phyloP scores from a whole-genome alignment of 2,113 vertebrate genomes.

The Nothoprocta perdicaria region DNA sequence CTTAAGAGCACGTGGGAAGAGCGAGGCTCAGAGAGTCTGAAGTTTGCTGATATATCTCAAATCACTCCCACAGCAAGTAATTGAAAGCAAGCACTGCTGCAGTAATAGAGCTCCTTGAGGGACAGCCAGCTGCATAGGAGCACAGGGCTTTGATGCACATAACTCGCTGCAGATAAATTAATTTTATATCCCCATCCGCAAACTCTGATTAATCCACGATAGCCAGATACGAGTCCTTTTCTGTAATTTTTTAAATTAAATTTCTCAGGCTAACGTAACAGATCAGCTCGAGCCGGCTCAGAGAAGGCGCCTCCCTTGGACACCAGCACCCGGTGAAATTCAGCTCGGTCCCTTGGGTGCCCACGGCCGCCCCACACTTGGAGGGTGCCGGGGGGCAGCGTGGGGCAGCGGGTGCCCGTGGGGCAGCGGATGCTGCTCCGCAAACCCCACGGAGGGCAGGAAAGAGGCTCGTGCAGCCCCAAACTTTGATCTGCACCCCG shows the following conservation, averaged over 20 bases:
- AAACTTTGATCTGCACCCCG: background rate
- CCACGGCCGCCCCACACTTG: fast-evolving
- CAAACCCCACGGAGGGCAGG: background rate
- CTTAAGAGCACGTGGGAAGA: background rate
- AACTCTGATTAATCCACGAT: constrained; percentile 46
- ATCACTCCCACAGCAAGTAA: background rate
- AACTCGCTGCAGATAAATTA: constrained; percentile 61
- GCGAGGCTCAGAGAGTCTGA: background rate
- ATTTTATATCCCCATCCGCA: constrained; percentile 44
- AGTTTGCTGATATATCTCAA: constrained; percentile 29
- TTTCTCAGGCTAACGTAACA: background rate
- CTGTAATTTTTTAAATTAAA: constrained; percentile 53
- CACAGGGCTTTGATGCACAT: constrained; percentile 52
- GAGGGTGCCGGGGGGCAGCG: background rate
- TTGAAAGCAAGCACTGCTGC: background rate
- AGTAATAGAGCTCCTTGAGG: constrained; percentile 26
- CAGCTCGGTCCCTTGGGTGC: background rate
- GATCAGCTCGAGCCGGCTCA: background rate
- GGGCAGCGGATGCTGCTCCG: background rate
- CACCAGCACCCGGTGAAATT: background rate
- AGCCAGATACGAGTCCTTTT: background rate
- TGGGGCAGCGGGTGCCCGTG: background rate
- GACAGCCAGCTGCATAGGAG: constrained; percentile 27
- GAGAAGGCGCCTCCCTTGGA: background rate
- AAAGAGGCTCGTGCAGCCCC: background rate